phyloP scores from a whole-genome alignment of 2,113 vertebrate genomes.

The Chionodraco myersi region DNA sequence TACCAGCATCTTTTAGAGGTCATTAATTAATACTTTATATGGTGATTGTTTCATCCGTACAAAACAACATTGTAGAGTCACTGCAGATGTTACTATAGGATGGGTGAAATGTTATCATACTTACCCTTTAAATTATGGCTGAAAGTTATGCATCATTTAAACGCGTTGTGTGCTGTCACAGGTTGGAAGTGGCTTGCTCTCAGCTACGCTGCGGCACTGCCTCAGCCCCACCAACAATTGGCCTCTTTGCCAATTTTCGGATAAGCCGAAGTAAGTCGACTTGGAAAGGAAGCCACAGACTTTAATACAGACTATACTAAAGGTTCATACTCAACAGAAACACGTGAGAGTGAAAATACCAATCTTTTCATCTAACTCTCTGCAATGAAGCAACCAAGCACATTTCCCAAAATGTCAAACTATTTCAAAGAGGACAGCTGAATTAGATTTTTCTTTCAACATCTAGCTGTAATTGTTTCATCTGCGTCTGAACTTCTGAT shows the following conservation, averaged over 20 bases:
- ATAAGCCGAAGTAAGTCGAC: too few species aligned
- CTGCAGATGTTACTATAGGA: background rate
- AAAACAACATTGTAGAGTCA: background rate
- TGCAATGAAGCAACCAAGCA: background rate
- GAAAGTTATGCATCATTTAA: too few species aligned
- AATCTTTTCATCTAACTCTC: background rate
- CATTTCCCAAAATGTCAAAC: slow-evolving; percentile 7
- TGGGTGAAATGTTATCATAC: too few species aligned
- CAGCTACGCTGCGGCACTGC: too few species aligned
- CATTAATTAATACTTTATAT: background rate
- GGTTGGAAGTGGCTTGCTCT: too few species aligned
- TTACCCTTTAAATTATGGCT: too few species aligned
- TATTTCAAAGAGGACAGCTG: background rate
- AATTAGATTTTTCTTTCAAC: background rate
- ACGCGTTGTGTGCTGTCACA: too few species aligned
- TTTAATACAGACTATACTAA: background rate
- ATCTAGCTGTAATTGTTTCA: slow-evolving; percentile 2
- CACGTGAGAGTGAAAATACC: background rate
- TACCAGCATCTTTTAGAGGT: background rate
- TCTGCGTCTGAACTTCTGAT: slow-evolving; percentile 25
- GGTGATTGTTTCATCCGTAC: background rate
- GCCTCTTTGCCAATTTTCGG: too few species aligned
- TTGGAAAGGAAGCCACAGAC: too few species aligned
- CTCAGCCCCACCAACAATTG: too few species aligned
- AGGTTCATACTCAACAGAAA: background rate